Evolutionary conservation across 2,113 vertebrate genomes (phyloP), one percentile per base, ranked within the genome.

Genomic region (Poeciliopsis occidentalis): DNA sequence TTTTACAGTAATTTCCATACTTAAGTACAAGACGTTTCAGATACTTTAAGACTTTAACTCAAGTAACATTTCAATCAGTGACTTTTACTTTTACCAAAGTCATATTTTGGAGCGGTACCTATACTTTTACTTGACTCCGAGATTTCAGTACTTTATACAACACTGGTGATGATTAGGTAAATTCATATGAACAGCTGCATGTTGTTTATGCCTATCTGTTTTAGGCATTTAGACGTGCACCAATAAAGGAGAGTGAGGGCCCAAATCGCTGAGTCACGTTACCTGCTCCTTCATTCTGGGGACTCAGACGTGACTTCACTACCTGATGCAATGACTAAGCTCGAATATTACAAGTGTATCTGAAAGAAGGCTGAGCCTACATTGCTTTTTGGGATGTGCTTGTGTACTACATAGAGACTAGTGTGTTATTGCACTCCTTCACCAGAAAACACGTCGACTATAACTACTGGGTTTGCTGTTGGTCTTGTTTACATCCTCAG

Each of bases 201-300:
- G 51, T 24, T 22, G 8, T 63, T 63, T 32, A 31, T 63, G 6
- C 17, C 22, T 11, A 24, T 57, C 51, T 29, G 39, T 27, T 27
- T 67, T 8, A 44, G 17, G 15, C 19, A 64, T 17, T 8, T 29
- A 44, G 37, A 67, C 15, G 15, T 34, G 34, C 15, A 67, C 24
- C 39, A 22, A 57, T 64, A 26, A n/a, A 60, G 39, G 47, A 57
- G 41, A 76, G 37, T 60, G 47, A 78, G 65, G 66, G 15, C n/a
- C 63, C 44, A 81, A 72, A 90, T 37, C 66, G 92, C 92, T 90
- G 89, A 93, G 88, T 94, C 93, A 94, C 87, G 13, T 83, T 75
- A 86, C 80, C 78, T 84, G 81, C 85, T 62, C 60, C 67, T 69
- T 66, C 72, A 47, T 29, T 65, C 34, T 31, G 39, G 15, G 60